These are phyloP conservation scores for Acanthococcus lagerstroemiae DNA, from an alignment of 2,888 invertebrate species.

Conservation along the genomic window DNA sequence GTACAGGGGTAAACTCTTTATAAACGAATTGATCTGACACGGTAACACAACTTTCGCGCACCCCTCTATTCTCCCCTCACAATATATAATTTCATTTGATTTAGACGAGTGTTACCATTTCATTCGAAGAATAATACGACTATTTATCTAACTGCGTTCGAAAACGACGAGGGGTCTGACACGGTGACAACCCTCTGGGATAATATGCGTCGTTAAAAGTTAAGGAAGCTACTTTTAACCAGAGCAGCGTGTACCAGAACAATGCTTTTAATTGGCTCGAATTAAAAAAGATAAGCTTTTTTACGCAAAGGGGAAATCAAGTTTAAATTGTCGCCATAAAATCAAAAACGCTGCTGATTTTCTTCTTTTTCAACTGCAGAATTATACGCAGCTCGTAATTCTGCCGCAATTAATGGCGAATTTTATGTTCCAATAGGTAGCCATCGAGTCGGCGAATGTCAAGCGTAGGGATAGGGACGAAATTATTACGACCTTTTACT, in stretches of 20 bases:
- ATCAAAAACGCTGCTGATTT: no score
- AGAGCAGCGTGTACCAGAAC: conserved; percentile 1
- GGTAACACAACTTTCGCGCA: conserved; percentile 15
- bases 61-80: neutral
- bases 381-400: no score
- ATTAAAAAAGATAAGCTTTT: neutral
- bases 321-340: no score
- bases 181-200: conserved; percentile 17
- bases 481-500: no score
- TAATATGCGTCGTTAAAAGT: conserved; percentile 17
- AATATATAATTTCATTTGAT: conserved; percentile 22
- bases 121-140: conserved; percentile 23
- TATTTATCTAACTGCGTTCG: conserved; percentile 22
- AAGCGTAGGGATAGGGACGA: no score
- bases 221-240: conserved; percentile 2
- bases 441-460: no score
- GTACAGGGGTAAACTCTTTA: conserved; percentile 18
- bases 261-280: neutral
- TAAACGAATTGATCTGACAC: conserved; percentile 18
- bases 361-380: no score
- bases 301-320: neutral
- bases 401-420: no score
- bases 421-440: no score
- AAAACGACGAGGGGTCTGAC: neutral
- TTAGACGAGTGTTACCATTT: conserved; percentile 27